These are phyloP conservation scores for Lasioglossum figueresi DNA, from an alignment of 2,888 invertebrate species.

Conservation along the genomic window DNA sequence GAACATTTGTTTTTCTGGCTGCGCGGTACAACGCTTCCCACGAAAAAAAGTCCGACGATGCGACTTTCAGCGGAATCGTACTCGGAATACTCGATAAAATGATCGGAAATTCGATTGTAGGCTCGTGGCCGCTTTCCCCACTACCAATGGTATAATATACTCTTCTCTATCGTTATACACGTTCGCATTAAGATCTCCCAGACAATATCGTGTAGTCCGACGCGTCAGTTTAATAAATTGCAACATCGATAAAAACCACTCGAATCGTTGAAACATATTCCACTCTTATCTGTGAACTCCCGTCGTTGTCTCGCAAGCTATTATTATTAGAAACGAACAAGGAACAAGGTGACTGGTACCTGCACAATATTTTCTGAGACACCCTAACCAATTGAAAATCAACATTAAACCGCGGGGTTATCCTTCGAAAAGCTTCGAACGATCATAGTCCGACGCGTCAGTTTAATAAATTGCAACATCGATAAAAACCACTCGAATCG, in stretches of 20 bases:
- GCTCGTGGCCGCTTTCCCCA: neutral
- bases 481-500: neutral
- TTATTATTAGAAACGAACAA: neutral
- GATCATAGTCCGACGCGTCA: neutral
- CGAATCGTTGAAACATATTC: neutral
- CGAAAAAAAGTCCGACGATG: slow-evolving; percentile 3
- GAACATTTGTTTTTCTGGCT: neutral
- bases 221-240: neutral
- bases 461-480: neutral
- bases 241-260: neutral
- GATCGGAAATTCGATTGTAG: neutral
- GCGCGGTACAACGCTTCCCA: slow-evolving; percentile 6
- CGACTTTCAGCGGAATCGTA: neutral
- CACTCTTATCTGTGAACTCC: neutral
- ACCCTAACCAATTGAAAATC: neutral
- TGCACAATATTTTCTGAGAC: slow-evolving; percentile 2
- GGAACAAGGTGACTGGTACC: neutral
- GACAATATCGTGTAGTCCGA: neutral
- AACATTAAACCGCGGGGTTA: neutral
- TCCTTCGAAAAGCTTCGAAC: neutral
- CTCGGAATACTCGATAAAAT: neutral
- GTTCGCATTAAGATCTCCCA: neutral
- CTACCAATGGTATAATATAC: neutral
- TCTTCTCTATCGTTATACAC: neutral
- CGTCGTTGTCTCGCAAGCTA: neutral